phyloP scores from a whole-genome alignment of 2,888 invertebrate genomes.

The Acrobasis consociella region DNA sequence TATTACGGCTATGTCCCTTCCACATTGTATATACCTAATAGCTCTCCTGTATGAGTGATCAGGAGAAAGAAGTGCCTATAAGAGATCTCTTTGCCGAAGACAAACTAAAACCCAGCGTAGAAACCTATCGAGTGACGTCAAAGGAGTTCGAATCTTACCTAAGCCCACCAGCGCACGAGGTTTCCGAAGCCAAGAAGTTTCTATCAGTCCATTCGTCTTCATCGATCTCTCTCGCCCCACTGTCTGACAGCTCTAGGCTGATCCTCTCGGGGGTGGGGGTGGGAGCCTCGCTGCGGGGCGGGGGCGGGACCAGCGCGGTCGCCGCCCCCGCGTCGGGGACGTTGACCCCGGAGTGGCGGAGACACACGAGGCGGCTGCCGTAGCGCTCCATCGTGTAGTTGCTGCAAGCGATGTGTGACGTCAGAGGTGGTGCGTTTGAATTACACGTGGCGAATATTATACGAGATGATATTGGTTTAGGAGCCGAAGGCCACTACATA shows the following conservation, averaged over 20 bases:
- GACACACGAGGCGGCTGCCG: conserved; percentile 64
- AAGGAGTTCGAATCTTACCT: conserved; percentile 45
- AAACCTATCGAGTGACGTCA: not conserved
- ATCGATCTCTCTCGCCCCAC: conserved; percentile 87
- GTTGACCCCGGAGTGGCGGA: conserved; percentile 61
- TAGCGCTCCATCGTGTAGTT: conserved; percentile 70
- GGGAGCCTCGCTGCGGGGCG: conserved; percentile 31
- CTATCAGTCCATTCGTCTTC: conserved; percentile 98
- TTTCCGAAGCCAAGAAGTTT: conserved; percentile 93
- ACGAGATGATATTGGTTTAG: too few relatives aligned
- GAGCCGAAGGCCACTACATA: too few relatives aligned
- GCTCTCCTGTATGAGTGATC: too few relatives aligned
- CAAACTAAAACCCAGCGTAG: not conserved
- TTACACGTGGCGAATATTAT: too few relatives aligned
- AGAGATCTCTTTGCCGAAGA: not conserved
- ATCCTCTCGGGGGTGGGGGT: conserved; percentile 66
- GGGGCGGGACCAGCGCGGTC: conserved; percentile 27
- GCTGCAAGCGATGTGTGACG: conserved; percentile 36
- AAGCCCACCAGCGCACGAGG: conserved; percentile 67
- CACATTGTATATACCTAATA: too few relatives aligned
- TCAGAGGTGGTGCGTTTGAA: too few relatives aligned
- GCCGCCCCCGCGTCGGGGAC: conserved; percentile 48
- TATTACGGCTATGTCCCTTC: too few relatives aligned
- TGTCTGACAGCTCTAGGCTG: conserved; percentile 66
- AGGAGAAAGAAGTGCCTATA: too few relatives aligned